These are phyloP conservation scores for Holotrichia oblita DNA, from an alignment of 1,140 invertebrate species.

Conservation along the genomic window DNA sequence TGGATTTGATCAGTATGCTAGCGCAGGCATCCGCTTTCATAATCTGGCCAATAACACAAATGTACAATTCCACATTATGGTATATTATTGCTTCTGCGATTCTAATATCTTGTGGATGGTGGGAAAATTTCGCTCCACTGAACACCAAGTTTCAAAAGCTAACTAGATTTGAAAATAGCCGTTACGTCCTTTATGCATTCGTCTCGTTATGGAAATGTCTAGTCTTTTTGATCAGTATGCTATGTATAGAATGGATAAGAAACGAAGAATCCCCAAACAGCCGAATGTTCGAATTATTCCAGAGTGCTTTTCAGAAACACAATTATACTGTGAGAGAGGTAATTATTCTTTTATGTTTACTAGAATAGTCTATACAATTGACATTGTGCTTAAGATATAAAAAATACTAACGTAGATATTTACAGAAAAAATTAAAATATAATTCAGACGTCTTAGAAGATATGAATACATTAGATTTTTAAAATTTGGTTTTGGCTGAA, in stretches of 20 bases:
- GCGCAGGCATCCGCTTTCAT: slow-evolving; percentile 72
- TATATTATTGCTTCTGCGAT: slow-evolving; percentile 72
- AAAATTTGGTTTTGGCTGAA: too few species aligned
- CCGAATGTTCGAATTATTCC: too few species aligned
- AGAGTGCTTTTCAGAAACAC: slow-evolving; percentile 64
- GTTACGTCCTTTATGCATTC: slow-evolving; percentile 77
- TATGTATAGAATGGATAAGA: slow-evolving; percentile 66
- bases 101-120: slow-evolving; percentile 83
- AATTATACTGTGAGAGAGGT: slow-evolving; percentile 69
- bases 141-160: slow-evolving; percentile 62
- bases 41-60: slow-evolving; percentile 70
- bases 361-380: too few species aligned
- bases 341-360: slow-evolving; percentile 31
- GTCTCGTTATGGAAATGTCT: slow-evolving; percentile 74
- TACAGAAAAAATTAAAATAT: too few species aligned
- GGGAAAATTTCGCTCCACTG: slow-evolving; percentile 82
- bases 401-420: too few species aligned
- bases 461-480: too few species aligned
- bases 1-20: slow-evolving; percentile 68
- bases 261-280: slow-evolving; percentile 62
- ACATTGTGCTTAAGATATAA: too few species aligned
- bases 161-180: slow-evolving; percentile 64
- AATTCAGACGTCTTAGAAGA: too few species aligned
- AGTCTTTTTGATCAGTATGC: slow-evolving; percentile 68
- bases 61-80: slow-evolving; percentile 62